Percentiles rank a stretch among this genome's conserved stretches.
Evolutionary conservation across 2,888 invertebrate species (phyloP).

Genomic region (Ophonus ardosiacus): DNA sequence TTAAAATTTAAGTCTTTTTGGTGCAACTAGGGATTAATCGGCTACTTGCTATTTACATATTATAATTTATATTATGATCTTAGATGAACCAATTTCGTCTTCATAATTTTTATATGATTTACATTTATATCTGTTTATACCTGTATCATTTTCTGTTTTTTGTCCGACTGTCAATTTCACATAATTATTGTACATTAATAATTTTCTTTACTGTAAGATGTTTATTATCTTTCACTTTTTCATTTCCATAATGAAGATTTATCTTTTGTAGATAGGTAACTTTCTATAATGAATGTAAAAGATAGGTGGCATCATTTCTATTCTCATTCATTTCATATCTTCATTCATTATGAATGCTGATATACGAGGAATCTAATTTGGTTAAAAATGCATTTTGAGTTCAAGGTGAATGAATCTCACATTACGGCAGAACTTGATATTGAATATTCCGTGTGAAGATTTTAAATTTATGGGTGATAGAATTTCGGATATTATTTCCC

Average conservation of each 20-base stretch:
- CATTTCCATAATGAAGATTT: constrained; percentile 31
- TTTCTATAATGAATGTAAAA: constrained; percentile 30
- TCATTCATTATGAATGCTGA: constrained; percentile 39
- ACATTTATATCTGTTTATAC: too few species aligned
- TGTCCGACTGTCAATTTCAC: too few species aligned
- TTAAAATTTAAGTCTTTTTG: too few species aligned
- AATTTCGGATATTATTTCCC: constrained; percentile 45
- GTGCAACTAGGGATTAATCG: too few species aligned
- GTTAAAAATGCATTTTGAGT: constrained; percentile 3
- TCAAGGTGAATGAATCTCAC: constrained; percentile 11
- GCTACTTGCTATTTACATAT: too few species aligned
- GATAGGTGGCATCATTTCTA: background rate
- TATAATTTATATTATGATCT: too few species aligned
- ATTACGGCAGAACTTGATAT: constrained; percentile 12
- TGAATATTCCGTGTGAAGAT: constrained; percentile 21
- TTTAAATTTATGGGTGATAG: constrained; percentile 23
- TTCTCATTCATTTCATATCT: constrained; percentile 21
- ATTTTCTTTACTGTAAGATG: background rate
- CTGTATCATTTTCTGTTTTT: too few species aligned
- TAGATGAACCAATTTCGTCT: too few species aligned
- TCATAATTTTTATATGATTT: too few species aligned
- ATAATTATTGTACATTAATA: too few species aligned
- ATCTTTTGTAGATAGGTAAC: constrained; percentile 7
- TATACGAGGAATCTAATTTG: constrained; percentile 26
- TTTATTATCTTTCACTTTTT: background rate